A percentile compares a stretch with the other conserved stretches of the same genome.
phyloP scores from a whole-genome alignment of 2,797 vertebrate species.

The Sebastes cheni region DNA sequence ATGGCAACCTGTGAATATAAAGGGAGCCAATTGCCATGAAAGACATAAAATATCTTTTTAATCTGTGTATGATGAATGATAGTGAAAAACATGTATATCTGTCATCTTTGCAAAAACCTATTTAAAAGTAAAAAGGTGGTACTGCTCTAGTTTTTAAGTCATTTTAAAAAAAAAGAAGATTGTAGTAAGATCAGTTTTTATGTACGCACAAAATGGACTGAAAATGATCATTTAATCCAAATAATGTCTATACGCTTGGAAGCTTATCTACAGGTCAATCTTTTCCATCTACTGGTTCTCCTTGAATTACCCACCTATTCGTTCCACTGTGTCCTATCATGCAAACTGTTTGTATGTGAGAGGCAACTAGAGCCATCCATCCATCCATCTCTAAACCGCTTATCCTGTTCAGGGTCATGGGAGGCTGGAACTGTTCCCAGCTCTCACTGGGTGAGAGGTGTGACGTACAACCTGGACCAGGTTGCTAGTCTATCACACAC shows the following conservation, averaged over 20 bases:
- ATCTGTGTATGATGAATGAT: neutral
- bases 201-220: neutral
- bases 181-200: neutral
- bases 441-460: neutral
- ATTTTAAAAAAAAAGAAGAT: neutral
- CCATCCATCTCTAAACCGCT: neutral
- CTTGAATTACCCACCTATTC: neutral
- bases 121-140: neutral
- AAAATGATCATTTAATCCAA: neutral
- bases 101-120: neutral
- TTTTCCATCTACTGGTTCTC: neutral
- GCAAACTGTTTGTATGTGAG: neutral
- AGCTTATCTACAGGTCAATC: neutral
- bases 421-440: constrained; percentile 3
- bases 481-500: neutral
- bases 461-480: neutral
- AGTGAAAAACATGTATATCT: neutral
- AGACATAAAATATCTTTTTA: neutral
- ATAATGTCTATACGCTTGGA: neutral
- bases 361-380: neutral
- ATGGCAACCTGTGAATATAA: neutral
- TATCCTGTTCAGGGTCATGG: neutral
- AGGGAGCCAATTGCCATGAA: neutral
- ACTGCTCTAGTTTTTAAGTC: neutral
- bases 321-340: neutral